Evolutionary conservation across 1,140 invertebrate species (phyloP), one percentile per base, ranked within the genome.

Genomic region (Campodea augens): DNA sequence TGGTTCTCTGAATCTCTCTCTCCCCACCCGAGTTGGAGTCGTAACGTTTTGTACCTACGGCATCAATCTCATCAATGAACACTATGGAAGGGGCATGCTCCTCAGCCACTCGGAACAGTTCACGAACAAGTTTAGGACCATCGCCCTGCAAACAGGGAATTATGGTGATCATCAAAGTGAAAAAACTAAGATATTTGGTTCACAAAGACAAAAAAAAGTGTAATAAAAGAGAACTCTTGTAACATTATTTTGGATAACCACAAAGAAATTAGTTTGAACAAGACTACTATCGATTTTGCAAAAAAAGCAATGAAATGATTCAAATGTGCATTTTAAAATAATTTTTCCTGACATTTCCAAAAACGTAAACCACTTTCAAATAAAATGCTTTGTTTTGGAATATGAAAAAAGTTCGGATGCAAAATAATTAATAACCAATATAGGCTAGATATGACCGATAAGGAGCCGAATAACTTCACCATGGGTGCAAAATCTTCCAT

Each of bases 51-150:
- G 96, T 99, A 41, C 96, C 96, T 25, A 99, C 89, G 48, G 96
- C 96, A 74, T 99, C 96, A 56, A 99, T 99, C 76, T 99, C 96
- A 73, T 99, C 96, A 60, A 99, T 98, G 61, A 99, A 99, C 1
- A 99, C 93, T 66, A 99, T 99, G 1, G 92, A 97, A 5, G 96
- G 95, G 1, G 95, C 92, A 72, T 99, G 91, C 63, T 99, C 95
- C 60, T 99, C 95, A 19, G 96, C 95, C 5, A 99, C 93, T 57
- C 93, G 68, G 65, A 99, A 99, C 13, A 99, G 62, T 61, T 99
- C 96, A 50, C 96, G 69, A 3, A 99, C 95, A 36, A 99, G 68
- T 67, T 99, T 99, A 0, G 96, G 95, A 20, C 96, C 96, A 73
- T 99, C 96, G 50, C 95, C 95, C 77, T 81, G 59, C 44, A n/a